These are phyloP conservation scores for Barnardius zonarius DNA, from an alignment of 2,113 vertebrate genomes.

Conservation along the genomic window DNA sequence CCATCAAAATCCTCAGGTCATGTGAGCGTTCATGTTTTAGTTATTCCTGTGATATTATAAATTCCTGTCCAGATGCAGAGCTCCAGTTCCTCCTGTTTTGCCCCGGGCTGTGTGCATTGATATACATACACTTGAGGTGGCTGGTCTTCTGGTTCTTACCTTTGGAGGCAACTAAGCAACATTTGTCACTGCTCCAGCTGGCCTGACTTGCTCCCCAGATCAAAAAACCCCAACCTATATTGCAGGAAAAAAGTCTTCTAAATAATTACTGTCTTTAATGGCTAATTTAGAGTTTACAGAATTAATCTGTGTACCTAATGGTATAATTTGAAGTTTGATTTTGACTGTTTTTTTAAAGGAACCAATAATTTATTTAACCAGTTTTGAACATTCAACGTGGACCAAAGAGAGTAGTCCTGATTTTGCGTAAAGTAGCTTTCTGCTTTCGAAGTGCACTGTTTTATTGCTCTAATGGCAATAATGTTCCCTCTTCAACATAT, in stretches of 20 bases:
- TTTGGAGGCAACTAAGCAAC: background rate
- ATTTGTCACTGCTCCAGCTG: background rate
- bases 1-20: background rate
- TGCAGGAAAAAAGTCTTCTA: background rate
- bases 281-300: background rate
- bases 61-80: background rate
- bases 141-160: background rate
- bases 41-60: background rate
- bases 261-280: background rate
- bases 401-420: slow-evolving; percentile 59
- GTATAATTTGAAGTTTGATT: background rate
- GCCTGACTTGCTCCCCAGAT: background rate
- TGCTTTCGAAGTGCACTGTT: background rate
- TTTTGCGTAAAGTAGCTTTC: slow-evolving; percentile 31
- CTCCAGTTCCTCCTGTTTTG: background rate
- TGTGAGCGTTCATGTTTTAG: background rate
- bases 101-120: too few relatives aligned
- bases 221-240: background rate
- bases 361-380: background rate
- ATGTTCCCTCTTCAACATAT: background rate
- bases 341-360: background rate
- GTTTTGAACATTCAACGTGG: background rate
- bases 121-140: background rate
- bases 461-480: background rate
- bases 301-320: background rate